Base-by-base conservation (phyloP, 2,113 vertebrate genomes). In the Anhinga rufa region DNA sequence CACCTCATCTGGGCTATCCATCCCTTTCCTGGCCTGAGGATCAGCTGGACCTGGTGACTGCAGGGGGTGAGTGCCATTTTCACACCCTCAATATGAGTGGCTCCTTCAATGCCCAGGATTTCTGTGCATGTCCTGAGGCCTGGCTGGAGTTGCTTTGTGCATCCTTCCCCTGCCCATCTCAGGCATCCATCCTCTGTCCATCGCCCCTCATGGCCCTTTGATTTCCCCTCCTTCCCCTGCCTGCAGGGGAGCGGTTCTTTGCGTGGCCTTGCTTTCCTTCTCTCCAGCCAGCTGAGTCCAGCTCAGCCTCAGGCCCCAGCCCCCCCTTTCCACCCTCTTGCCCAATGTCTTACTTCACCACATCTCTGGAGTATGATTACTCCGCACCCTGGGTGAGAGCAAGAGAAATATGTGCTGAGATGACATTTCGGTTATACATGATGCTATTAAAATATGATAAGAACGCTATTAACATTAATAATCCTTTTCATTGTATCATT, bases 401-500 rank as follows among this genome's bases (percentile, higher is more conserved):
- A 76, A 94, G 91, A 98, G 97, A 97, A 97, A 97, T 96, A 96
- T 95, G 95, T 89, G 97, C 97, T 87, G 96, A 91, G 96, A 96
- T 98, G 97, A 97, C 97, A 97, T 98, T 98, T 98, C 17, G 1
- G 97, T 98, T 98, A 98, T 97, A 92, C 97, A 98, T 94, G 97
- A 97, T 96, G 97, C 97, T 95, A 98, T 98, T 98, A 98, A 98
- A 98, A 98, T 96, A 97, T 97, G 97, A 98, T 98, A 98, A 98
- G 97, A 93, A 98, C 1, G 48, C 97, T 96, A 98, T 98, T 98
- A 98, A 97, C 97, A 98, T 98, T 97, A 98, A 98, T 98, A 98
- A 98, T 98, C 97, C 97, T 97, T 98, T 98, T 98, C 97, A 97
- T 97, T 97, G 97, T 98, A 97, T 96, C 97, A 97, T 98, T 98